These are phyloP conservation scores for Bembecia ichneumoniformis DNA, from an alignment of 2,888 invertebrate genomes.

Conservation along the genomic window DNA sequence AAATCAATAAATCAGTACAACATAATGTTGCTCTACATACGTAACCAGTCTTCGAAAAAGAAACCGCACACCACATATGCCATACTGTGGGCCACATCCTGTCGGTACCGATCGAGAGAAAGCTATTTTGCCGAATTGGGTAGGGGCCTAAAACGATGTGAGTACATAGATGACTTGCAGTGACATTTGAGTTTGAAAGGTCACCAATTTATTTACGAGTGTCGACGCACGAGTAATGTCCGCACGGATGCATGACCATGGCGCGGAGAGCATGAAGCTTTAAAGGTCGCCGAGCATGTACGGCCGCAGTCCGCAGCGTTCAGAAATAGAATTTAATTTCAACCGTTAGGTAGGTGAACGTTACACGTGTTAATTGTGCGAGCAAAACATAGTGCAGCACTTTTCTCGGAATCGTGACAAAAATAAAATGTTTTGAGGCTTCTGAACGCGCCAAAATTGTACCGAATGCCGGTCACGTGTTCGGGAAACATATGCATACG, in stretches of 20 bases:
- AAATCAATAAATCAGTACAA: too few relatives aligned
- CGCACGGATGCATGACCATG: background rate
- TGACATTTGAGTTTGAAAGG: background rate
- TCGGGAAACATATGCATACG: background rate
- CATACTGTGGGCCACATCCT: too few relatives aligned
- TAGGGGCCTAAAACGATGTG: too few relatives aligned
- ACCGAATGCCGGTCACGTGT: background rate
- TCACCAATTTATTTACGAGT: background rate
- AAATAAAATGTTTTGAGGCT: background rate
- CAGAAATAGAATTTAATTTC: background rate
- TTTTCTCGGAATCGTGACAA: background rate
- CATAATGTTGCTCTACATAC: too few relatives aligned
- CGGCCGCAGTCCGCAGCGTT: background rate
- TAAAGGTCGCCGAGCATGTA: constrained; percentile 4
- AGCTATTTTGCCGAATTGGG: too few relatives aligned
- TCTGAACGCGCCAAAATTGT: background rate
- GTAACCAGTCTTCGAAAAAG: too few relatives aligned
- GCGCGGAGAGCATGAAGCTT: background rate
- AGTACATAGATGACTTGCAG: background rate
- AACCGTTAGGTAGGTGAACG: background rate
- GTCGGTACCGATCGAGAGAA: too few relatives aligned
- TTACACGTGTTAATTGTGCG: background rate
- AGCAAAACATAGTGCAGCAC: background rate
- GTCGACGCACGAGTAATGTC: background rate
- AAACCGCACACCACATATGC: too few relatives aligned